Percentiles rank a stretch among this genome's conserved stretches.
These are phyloP conservation scores for Phalangium opilio DNA, from an alignment of 2,888 invertebrate genomes.

Conservation along the genomic window DNA sequence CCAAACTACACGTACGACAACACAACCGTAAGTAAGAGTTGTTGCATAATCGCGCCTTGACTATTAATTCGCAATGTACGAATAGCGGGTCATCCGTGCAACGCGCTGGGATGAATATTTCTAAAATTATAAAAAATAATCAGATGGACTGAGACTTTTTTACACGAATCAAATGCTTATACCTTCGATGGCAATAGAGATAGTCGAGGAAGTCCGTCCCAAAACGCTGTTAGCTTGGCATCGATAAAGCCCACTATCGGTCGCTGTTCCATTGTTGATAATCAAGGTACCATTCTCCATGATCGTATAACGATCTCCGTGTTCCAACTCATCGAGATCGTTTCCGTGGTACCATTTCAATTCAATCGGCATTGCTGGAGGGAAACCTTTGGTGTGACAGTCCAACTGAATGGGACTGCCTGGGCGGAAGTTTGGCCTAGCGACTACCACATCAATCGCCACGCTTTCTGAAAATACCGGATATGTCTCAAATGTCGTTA, in stretches of 20 bases:
- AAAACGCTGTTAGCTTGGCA: conserved; percentile 67
- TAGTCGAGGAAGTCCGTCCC: conserved; percentile 42
- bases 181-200: conserved; percentile 62
- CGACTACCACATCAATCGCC: conserved; percentile 24
- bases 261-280: conserved; percentile 44
- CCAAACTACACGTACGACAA: conserved; percentile 78
- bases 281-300: conserved; percentile 46
- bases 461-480: conserved; percentile 19
- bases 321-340: conserved; percentile 15
- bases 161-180: conserved; percentile 12
- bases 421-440: conserved; percentile 22
- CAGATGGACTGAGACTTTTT: too few relatives aligned
- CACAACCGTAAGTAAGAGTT: conserved; percentile 71
- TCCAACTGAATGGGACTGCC: conserved; percentile 25
- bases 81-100: conserved; percentile 77
- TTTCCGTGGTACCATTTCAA: conserved; percentile 24
- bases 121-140: conserved; percentile 35
- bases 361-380: conserved; percentile 21
- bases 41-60: conserved; percentile 63
- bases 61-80: conserved; percentile 75
- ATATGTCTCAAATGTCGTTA: not conserved
- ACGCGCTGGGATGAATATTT: conserved; percentile 53
- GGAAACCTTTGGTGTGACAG: conserved; percentile 15
- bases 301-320: conserved; percentile 20
- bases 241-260: conserved; percentile 63